Conservation (phyloP, 2,113 vertebrate genomes). For the Spea bombifrons region DNA sequence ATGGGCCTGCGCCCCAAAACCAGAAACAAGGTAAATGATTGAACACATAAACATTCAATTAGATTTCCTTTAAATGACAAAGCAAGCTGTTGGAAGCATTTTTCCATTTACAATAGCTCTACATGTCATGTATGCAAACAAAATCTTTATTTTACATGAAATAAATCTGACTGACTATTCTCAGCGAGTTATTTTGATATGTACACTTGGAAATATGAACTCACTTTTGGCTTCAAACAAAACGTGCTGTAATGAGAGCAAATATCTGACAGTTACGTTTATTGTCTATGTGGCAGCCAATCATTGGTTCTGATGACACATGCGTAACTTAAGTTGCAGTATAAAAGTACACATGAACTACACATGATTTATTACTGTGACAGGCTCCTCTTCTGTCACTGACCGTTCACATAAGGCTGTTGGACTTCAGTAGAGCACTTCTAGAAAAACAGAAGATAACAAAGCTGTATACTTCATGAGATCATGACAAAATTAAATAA, state of each 20-base stretch:
- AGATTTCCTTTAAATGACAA: too few relatives aligned
- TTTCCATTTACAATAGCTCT: too few relatives aligned
- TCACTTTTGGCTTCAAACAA: constrained; percentile 4
- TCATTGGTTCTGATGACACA: constrained; percentile 89
- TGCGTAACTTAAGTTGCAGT: constrained; percentile 86
- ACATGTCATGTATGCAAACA: too few relatives aligned
- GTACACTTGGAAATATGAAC: constrained; percentile 10
- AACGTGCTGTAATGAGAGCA: constrained; percentile 3
- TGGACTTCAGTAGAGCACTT: constrained; percentile 52
- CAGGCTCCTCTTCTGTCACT: constrained; percentile 66
- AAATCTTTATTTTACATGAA: too few relatives aligned
- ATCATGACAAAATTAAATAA: constrained; percentile 77
- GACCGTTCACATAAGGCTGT: constrained; percentile 9
- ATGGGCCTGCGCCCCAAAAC: too few relatives aligned
- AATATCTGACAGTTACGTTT: constrained; percentile 72
- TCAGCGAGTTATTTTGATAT: not conserved
- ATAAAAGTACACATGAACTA: constrained; percentile 93
- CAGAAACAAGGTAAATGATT: too few relatives aligned
- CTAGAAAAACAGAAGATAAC: constrained; percentile 50
- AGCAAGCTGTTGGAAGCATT: too few relatives aligned
- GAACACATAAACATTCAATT: too few relatives aligned
- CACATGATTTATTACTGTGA: constrained; percentile 84
- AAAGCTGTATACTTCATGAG: constrained; percentile 55
- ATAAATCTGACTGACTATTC: too few relatives aligned
- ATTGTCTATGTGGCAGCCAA: constrained; percentile 94